Evolutionary conservation across 2,888 invertebrate species (phyloP).

Genomic region (Drosophila melanosoma): DNA sequence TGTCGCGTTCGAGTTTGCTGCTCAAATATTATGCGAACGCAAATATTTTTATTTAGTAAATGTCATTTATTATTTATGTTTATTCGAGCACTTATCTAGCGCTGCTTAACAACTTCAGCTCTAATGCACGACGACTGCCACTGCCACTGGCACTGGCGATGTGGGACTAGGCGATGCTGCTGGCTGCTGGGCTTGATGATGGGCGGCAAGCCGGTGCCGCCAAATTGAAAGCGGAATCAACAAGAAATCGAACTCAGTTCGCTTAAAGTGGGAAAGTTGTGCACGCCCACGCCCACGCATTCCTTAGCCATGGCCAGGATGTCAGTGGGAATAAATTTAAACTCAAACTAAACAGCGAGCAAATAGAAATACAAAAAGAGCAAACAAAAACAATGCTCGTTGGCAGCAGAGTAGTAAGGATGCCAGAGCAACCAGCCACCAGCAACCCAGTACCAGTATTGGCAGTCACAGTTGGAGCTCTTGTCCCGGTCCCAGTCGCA

Average conservation of each 20-base stretch:
- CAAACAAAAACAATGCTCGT: constrained; percentile 78
- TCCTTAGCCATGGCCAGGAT: constrained; percentile 46
- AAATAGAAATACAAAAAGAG: constrained; percentile 80
- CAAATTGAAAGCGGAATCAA: constrained; percentile 77
- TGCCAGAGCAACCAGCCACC: constrained; percentile 13
- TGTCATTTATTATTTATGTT: constrained; percentile 84
- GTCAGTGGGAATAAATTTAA: constrained; percentile 76
- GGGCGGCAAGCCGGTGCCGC: constrained; percentile 65
- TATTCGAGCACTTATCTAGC: constrained; percentile 84
- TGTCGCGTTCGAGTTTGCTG: constrained; percentile 80
- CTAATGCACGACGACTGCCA: constrained; percentile 65
- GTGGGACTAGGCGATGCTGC: constrained; percentile 22
- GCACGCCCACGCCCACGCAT: constrained; percentile 48
- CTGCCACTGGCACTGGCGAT: constrained; percentile 37
- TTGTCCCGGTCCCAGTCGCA: constrained; percentile 44
- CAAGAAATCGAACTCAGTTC: constrained; percentile 71
- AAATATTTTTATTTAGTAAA: constrained; percentile 84
- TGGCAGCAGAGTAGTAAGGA: constrained; percentile 38
- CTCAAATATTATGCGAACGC: constrained; percentile 84
- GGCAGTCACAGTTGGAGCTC: constrained; percentile 18
- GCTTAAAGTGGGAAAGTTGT: constrained; percentile 25
- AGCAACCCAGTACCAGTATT: constrained; percentile 23
- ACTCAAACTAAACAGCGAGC: constrained; percentile 80
- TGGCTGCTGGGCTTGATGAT: constrained; percentile 2
- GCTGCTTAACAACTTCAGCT: constrained; percentile 82